Percentiles rank a stretch among this genome's conserved stretches.
Evolutionary conservation across 2,888 invertebrate genomes (phyloP).

Genomic region (Coenonympha glycerion): DNA sequence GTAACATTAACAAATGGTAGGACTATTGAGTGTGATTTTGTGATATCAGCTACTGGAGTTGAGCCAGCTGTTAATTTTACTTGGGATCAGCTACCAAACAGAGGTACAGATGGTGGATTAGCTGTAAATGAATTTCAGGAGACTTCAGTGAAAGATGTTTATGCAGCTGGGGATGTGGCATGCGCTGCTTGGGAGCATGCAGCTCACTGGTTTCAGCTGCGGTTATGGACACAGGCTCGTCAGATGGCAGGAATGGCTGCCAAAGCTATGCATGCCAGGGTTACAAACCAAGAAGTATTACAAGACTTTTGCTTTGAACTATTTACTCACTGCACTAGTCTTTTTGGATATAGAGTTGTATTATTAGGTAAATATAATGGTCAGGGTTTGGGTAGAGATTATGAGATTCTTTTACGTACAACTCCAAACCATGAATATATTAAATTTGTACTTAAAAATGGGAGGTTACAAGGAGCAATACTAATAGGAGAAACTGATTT

Average conservation of each 20-base stretch:
- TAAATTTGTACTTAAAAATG: constrained; percentile 90
- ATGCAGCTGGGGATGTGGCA: constrained; percentile 97
- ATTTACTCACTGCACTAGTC: constrained; percentile 95
- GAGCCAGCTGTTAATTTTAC: constrained; percentile 78
- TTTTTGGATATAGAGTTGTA: constrained; percentile 96
- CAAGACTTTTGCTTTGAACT: constrained; percentile 98
- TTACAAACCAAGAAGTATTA: constrained; percentile 78
- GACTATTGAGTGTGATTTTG: constrained; percentile 86
- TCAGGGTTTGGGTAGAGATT: constrained; percentile 85
- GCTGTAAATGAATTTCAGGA: constrained; percentile 89
- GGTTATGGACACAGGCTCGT: constrained; percentile 98
- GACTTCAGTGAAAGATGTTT: constrained; percentile 85
- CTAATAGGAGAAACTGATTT: constrained; percentile 97
- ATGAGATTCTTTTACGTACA: constrained; percentile 89
- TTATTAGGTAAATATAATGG: constrained; percentile 95
- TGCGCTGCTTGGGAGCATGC: constrained; percentile 85
- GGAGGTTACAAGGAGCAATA: constrained; percentile 92
- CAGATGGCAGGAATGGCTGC: constrained; percentile 98
- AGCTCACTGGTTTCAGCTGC: constrained; percentile 94
- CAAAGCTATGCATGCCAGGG: constrained; percentile 85
- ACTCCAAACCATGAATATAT: constrained; percentile 89
- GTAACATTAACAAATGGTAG: constrained; percentile 84
- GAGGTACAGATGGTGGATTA: constrained; percentile 86
- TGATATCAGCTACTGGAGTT: constrained; percentile 98
- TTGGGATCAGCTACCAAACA: constrained; percentile 69